phyloP scores from a whole-genome alignment of 2,113 vertebrate genomes.

The Xyrauchen texanus region DNA sequence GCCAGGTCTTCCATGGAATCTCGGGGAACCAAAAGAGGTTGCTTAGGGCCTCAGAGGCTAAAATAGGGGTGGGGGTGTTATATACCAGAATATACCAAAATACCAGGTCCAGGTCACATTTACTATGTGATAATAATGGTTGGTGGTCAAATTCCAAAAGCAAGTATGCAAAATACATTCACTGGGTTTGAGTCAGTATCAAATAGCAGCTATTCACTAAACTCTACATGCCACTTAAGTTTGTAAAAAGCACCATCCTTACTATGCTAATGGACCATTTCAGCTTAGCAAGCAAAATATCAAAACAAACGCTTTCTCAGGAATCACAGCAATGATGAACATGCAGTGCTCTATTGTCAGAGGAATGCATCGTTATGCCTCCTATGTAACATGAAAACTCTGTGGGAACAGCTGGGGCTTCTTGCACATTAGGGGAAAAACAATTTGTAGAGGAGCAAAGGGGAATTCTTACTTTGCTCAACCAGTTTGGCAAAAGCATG shows the following conservation, averaged over 20 bases:
- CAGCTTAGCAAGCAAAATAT: constrained; percentile 35
- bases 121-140: constrained; percentile 80
- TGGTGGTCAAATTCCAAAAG: constrained; percentile 72
- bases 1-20: constrained; percentile 45
- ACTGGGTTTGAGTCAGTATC: constrained; percentile 30
- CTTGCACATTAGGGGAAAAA: constrained; percentile 26
- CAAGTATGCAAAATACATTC: neutral
- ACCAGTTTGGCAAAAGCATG: constrained; percentile 88
- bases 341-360: constrained; percentile 13
- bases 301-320: constrained; percentile 48
- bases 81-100: constrained; percentile 74
- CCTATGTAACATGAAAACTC: constrained; percentile 35
- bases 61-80: constrained; percentile 37
- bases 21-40: constrained; percentile 49
- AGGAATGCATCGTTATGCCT: constrained; percentile 37
- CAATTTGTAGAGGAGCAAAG: neutral
- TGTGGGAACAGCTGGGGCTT: constrained; percentile 20
- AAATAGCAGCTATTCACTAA: constrained; percentile 45
- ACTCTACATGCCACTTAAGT: constrained; percentile 43
- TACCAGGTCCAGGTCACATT: constrained; percentile 82
- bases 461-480: constrained; percentile 81
- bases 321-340: constrained; percentile 41
- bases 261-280: constrained; percentile 42
- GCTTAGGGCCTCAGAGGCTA: constrained; percentile 41
- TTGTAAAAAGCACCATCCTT: constrained; percentile 37